Conservation (phyloP, 2,113 vertebrate species). For the Rhinoderma darwinii region DNA sequence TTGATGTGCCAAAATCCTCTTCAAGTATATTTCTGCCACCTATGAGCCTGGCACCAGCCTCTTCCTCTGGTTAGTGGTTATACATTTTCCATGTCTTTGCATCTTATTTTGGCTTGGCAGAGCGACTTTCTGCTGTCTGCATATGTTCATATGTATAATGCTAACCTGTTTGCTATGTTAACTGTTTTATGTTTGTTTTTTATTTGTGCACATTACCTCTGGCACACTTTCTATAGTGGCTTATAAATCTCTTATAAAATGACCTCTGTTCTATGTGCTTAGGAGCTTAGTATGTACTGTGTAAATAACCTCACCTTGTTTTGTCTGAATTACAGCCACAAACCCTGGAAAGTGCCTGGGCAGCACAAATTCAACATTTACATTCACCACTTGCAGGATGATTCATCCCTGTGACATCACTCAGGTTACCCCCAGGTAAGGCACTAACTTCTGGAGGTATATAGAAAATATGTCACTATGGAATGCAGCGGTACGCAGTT, state of each 20-base stretch:
- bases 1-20: slow-evolving; percentile 61
- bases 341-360: slow-evolving; percentile 94
- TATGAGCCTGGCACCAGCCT: slow-evolving; percentile 65
- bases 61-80: slow-evolving; percentile 72
- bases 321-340: slow-evolving; percentile 71
- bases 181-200: not conserved
- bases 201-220: not conserved
- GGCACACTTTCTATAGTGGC: not conserved
- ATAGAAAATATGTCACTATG: too few species aligned
- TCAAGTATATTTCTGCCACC: slow-evolving; percentile 74
- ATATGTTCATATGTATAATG: not conserved
- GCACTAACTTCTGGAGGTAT: too few species aligned
- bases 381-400: slow-evolving; percentile 95
- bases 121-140: too few species aligned
- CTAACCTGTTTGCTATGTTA: not conserved
- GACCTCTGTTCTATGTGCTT: not conserved
- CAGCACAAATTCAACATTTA: slow-evolving; percentile 93
- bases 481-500: too few species aligned
- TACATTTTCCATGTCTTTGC: not conserved
- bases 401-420: slow-evolving; percentile 93
- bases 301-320: slow-evolving; percentile 45
- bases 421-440: slow-evolving; percentile 90
- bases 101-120: not conserved
- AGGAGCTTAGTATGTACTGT: not conserved
- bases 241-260: not conserved